phyloP scores from a whole-genome alignment of 2,113 vertebrate species.

The Catharus minimus region DNA sequence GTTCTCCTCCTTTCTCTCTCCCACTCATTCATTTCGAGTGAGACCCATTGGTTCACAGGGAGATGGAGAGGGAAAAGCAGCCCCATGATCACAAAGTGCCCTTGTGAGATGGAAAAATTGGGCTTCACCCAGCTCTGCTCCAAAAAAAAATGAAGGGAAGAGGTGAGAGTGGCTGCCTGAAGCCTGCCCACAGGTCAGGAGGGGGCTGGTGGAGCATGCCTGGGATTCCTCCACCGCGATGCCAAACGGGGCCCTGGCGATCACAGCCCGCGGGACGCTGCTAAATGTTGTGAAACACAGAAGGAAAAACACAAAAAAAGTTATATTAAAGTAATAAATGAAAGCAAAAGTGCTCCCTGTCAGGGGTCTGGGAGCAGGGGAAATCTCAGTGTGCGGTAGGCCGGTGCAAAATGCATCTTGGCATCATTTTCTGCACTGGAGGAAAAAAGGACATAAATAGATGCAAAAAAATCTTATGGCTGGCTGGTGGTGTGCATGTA shows the following conservation, averaged over 20 bases:
- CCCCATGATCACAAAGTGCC: neutral
- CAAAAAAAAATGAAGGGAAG: neutral
- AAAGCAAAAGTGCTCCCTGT: constrained; percentile 32
- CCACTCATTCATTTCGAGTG: neutral
- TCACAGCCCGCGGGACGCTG: neutral
- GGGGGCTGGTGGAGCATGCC: constrained; percentile 14
- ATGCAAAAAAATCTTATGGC: neutral
- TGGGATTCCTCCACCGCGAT: constrained; percentile 36
- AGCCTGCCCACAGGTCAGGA: neutral
- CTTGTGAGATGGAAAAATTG: neutral
- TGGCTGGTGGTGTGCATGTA: neutral
- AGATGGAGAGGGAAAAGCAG: neutral
- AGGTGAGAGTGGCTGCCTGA: constrained; percentile 8
- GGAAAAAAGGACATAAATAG: neutral
- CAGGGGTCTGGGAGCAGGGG: neutral
- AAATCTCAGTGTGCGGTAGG: constrained; percentile 18
- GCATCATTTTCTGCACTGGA: neutral
- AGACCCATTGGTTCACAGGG: neutral
- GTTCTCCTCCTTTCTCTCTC: constrained; percentile 28
- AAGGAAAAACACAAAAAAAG: neutral
- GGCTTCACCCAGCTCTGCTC: neutral
- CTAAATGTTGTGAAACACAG: constrained; percentile 24
- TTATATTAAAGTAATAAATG: constrained; percentile 35
- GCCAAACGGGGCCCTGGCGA: neutral
- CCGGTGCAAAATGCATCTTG: neutral